Evolutionary conservation across 2,797 vertebrate species (phyloP), one percentile per base, ranked within the genome.

Genomic region (Pristis pectinata): DNA sequence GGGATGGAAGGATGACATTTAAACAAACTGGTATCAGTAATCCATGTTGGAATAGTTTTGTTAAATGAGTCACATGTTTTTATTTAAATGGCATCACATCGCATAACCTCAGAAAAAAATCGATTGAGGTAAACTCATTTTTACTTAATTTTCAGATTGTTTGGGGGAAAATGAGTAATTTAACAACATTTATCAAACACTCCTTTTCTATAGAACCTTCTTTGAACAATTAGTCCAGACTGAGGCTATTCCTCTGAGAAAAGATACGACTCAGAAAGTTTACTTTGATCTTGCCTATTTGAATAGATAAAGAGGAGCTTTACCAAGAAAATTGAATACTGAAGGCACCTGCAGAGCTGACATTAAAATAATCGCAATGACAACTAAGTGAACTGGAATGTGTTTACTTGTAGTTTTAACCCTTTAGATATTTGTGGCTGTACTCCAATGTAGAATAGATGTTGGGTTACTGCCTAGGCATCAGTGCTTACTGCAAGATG

Each of bases 241-340:
- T 74, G 92, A 94, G 49, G 70, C 92, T n/a, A 53, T 76, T 94
- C 41, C 92, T 67, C 30, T 34, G 30, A 41, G 64, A 92, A 24
- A 59, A 34, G 53, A 59, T 87, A 59, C 93, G 87, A 70, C 41
- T 94, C 70, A 74, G 72, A 91, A 67, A 27, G 67, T 76, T 94
- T 94, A 44, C 92, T 94, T 94, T 94, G 92, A 94, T 94, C 92
- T 74, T 19, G 27, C 27, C 70, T n/a, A 76, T 94, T 94, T 94
- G 41, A 74, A 76, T 94, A 74, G 37, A 94, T 94, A 74, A 93
- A 93, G 91, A 93, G 67, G 44, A 94, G 92, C 22, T 94, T 94
- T 94, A 67, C 72, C 44, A 74, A 94, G 53, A 74, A 74, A 74
- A 94, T 74, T 53, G 61, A 93, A 24, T 74, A 49, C 70, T 93